Percentiles rank a stretch among this genome's conserved stretches.
phyloP scores from a whole-genome alignment of 2,113 vertebrate species.

The Ranitomeya imitator region DNA sequence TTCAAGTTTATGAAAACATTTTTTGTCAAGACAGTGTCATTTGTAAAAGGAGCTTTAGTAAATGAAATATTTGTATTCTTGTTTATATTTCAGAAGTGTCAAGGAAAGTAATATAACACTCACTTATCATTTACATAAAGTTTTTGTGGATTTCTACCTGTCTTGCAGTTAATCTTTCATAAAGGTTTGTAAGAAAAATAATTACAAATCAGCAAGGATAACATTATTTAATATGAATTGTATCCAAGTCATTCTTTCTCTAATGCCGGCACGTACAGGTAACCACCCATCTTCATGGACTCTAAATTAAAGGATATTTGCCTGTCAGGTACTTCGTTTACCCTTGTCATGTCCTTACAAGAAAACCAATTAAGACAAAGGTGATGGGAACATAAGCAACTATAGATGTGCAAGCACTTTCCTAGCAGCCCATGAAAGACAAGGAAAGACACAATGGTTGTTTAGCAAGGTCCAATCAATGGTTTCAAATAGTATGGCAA shows the following conservation, averaged over 20 bases:
- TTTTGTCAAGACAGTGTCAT: background rate
- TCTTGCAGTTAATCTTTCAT: background rate
- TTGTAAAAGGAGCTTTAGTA: background rate
- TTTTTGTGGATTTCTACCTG: background rate
- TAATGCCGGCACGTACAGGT: background rate
- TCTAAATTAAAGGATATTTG: background rate
- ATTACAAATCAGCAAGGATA: background rate
- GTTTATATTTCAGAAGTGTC: background rate
- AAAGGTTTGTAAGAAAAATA: background rate
- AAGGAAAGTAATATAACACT: background rate
- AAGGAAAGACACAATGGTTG: slow-evolving; percentile 26
- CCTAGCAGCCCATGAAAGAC: background rate
- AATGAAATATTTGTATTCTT: background rate
- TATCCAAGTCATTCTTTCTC: background rate
- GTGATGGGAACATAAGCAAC: slow-evolving; percentile 8
- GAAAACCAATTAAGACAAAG: slow-evolving; percentile 29
- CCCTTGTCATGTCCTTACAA: slow-evolving; percentile 15
- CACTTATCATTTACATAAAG: background rate
- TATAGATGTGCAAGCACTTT: slow-evolving; percentile 21
- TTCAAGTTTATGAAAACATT: background rate
- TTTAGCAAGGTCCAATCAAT: slow-evolving; percentile 9
- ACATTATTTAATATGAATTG: background rate
- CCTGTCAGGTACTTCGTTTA: slow-evolving; percentile 10
- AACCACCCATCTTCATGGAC: background rate
- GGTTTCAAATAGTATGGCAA: slow-evolving; percentile 2